Base-by-base conservation (phyloP, 1,140 invertebrate genomes). In the Drosophila lacteicornis region DNA sequence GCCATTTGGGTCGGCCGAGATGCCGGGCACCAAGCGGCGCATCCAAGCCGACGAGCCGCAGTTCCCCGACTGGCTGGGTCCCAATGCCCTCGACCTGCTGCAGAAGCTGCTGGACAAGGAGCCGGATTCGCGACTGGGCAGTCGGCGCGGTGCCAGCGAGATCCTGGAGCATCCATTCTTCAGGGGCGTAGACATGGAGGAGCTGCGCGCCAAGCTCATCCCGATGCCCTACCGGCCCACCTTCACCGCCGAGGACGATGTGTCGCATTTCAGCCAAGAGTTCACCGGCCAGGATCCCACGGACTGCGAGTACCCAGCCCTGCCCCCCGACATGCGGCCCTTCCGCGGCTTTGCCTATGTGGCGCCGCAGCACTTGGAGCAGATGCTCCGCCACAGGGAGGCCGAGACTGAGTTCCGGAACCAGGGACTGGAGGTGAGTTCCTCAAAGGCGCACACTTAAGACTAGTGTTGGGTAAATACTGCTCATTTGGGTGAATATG, bases 341-440 rank as follows among this genome's bases (percentile, higher is more conserved):
- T 99, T 98, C 92, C 95, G 97, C 70, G 95, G 96, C 95, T 99
- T 99, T 92, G 99, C 98, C 0, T 99, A 98, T 93, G 97, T 99
- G 30, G 96, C 98, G 1, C 98, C 98, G 4, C 98, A 98, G 70
- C 95, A 92, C 56, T 75, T 91, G 50, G 79, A 82, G 63, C 74
- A 80, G 49, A 77, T 79, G 63, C 77, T 75, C 6, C 47, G 75
- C 11, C 60, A 75, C 42, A 91, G 68, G 50, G 36, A 56, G 11
- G 79, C 75, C 12, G 51, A 79, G n/a, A 77, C 87, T 42, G 85
- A 91, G 47, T 91, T 82, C 68, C 81, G 74, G 55, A 91, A 90
- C 66, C 33, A 65, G 8, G 71, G 71, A 56, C 30, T 90, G 27
- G 46, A 65, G 65, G 87, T 91, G 40, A 46, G 75, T 59, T 9